Conservation (phyloP, 2,888 invertebrate genomes). For the Pterostichus madidus region DNA sequence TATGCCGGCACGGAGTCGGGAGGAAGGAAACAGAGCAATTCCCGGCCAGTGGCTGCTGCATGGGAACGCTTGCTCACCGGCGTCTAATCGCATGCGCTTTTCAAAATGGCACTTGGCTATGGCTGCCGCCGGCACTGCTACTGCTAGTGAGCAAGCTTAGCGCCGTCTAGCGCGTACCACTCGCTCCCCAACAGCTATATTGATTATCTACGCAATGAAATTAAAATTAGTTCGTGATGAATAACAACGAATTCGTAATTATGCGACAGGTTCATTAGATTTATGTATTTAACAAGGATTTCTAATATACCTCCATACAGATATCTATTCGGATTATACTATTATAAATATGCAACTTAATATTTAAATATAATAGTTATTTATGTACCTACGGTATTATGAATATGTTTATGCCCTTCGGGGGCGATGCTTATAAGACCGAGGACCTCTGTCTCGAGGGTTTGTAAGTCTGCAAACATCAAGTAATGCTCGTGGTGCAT, state of each 20-base stretch:
- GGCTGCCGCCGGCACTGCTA: conserved; percentile 23
- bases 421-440: no score
- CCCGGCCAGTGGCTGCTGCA: conserved; percentile 73
- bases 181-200: not conserved
- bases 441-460: no score
- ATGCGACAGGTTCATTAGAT: not conserved
- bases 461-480: no score
- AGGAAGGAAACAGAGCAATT: conserved; percentile 76
- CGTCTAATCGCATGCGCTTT: conserved; percentile 69
- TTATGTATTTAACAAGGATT: not conserved
- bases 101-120: conserved; percentile 53
- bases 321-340: not conserved
- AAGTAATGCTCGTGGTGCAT: no score
- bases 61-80: conserved; percentile 46
- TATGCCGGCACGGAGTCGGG: conserved; percentile 69
- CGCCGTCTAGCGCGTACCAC: not conserved
- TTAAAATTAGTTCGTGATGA: conserved; percentile 52
- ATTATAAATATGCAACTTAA: no score
- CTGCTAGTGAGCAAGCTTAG: not conserved
- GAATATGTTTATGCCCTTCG: no score
- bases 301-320: no score
- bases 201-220: conserved; percentile 41
- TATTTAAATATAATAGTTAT: no score
- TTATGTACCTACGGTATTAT: no score
- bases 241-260: conserved; percentile 3